Base-by-base conservation (phyloP, 2,113 vertebrate genomes). In the Tupaia chinensis region DNA sequence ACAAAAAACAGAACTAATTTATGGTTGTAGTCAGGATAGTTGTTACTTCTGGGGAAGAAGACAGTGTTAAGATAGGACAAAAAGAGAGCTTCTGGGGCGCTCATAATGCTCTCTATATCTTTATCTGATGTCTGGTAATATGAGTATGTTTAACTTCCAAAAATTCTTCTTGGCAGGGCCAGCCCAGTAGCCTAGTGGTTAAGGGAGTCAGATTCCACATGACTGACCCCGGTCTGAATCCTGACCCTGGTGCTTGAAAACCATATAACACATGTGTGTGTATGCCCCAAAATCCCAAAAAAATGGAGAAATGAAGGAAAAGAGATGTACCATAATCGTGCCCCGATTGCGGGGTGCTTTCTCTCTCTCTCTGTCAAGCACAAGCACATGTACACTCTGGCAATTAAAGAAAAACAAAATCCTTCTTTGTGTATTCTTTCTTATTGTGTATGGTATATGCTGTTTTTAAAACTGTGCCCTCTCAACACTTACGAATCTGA, bases 401-500 rank as follows among this genome's bases (percentile, higher is more conserved):
- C 44, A 44, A 44, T 44, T 44, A 44, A 44, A 44, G 44, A 44
- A 44, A 44, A 44, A 3, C 44, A 44, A 44, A 94, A 95, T 1
- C 9, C 10, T 44, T 90, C 80, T 23, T 80, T 97, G 61, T 60
- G 29, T 20, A 83, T 27, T 89, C 23, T 87, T 86, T 60, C 70
- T 17, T 34, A 81, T 66, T 34, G 81, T 66, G 20, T 34, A 65
- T 78, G 9, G 61, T 78, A 73, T 77, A 72, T 25, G 19, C 2
- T 86, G 34, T 74, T 97, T 97, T 74, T 90, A 93, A 93, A 91
- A 65, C 0, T 73, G 32, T 76, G 60, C 13, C 7, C 84, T 87
- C 87, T 85, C 32, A 97, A 86, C n/a, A 83, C 2, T 60, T 97
- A 83, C 34, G 22, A 95, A 68, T 65, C 56, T 92, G 74, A 77